Base-by-base conservation (phyloP, 2,888 invertebrate genomes). In the Argyra leucocephala region DNA sequence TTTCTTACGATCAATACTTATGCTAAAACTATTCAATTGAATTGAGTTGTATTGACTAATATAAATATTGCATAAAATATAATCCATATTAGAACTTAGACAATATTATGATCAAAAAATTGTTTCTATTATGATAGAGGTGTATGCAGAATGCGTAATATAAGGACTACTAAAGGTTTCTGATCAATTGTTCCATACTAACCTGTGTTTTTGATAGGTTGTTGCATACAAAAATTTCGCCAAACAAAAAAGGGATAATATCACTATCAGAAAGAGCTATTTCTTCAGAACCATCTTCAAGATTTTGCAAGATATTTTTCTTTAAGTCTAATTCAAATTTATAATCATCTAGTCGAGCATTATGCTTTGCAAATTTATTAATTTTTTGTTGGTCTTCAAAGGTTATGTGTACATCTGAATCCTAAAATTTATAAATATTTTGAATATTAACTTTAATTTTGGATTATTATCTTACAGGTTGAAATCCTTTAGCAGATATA, bases 301-400 rank as follows among this genome's bases (percentile, higher is more conserved):
- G 82, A 80, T 93, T 96, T 77, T 93, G 91, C 69, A 96, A 81
- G 73, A 94, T 92, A 79, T 93, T 94, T 85, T 91, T 88, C 81
- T 91, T 93, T 48, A 84, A 81, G 81, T 90, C 89, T 48, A 95
- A 81, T 78, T 96, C 94, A 71, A 93, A 90, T 77, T 92, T 94
- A 18, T 89, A 82, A 76, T 96, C 96, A 73, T 95, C 93, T 74
- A 95, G 84, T 79, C 90, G 90, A 1, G 94, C 95, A 82, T 97
- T 96, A 69, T 91, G 85, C 68, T 93, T 85, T 1, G 98, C 98
- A 81, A 98, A 98, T 77, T 88, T 89, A 80, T 99, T 99, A 69
- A 99, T 98, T 82, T 93, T 94, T 76, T 93, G 92, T 80, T 99
- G 98, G 82, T 99, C 98, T 78, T 96, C 96, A 75, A 86, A 93